Evolutionary conservation across 2,113 vertebrate species (phyloP).

Genomic region (Otus sunia): DNA sequence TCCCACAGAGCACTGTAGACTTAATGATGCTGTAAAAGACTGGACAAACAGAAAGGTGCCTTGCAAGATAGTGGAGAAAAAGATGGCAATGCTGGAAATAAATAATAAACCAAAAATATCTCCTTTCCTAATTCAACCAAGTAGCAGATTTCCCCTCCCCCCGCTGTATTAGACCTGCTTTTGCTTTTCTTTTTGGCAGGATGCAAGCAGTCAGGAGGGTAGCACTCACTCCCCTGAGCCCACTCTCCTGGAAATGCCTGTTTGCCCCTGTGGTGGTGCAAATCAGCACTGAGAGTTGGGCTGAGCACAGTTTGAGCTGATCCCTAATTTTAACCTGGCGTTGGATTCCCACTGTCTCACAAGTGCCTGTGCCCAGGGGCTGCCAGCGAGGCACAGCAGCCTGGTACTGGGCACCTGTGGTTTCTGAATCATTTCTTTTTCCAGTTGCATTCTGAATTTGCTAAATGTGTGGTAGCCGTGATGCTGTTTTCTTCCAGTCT

Average conservation of each 20-base stretch:
- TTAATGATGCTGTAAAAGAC: background rate
- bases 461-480: background rate
- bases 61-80: background rate
- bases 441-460: slow-evolving; percentile 9
- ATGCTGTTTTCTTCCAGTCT: slow-evolving; percentile 22
- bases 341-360: background rate
- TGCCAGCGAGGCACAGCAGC: background rate
- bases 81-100: background rate
- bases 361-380: background rate
- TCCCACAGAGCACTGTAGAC: background rate
- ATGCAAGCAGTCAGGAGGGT: background rate
- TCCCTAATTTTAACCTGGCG: background rate
- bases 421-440: slow-evolving; percentile 69
- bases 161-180: background rate
- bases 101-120: background rate
- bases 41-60: background rate
- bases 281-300: background rate
- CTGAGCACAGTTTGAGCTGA: background rate
- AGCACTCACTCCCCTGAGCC: background rate
- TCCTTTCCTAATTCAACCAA: background rate
- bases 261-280: background rate
- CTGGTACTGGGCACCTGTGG: slow-evolving; percentile 41
- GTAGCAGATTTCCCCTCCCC: background rate
- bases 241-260: background rate
- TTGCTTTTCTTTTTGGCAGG: background rate